Percentiles rank a stretch among this genome's conserved stretches.
phyloP scores from a whole-genome alignment of 2,888 invertebrate species.

The Hyposoter didymator region DNA sequence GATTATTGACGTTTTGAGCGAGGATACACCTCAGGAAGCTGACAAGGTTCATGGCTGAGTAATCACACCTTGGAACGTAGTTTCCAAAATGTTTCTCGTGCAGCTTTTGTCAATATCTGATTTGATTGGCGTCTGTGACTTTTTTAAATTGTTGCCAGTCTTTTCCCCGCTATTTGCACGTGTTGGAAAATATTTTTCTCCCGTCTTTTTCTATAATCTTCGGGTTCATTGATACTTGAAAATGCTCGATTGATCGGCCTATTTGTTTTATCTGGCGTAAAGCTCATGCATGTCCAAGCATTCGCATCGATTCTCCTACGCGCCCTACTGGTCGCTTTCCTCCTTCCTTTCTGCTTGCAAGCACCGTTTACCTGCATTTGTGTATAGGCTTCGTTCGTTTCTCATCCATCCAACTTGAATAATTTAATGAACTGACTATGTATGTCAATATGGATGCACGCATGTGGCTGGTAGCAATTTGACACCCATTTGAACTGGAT shows the following conservation, averaged over 20 bases:
- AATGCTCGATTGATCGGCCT: background rate
- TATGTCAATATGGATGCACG: background rate
- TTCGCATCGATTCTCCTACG: background rate
- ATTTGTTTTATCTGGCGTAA: background rate
- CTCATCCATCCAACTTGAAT: background rate
- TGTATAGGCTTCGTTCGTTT: background rate
- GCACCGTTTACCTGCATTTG: background rate
- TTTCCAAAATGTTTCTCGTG: too few species aligned
- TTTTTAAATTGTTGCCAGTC: background rate
- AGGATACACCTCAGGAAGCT: too few species aligned
- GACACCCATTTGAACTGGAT: background rate
- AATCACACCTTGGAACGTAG: too few species aligned
- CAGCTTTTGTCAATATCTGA: too few species aligned
- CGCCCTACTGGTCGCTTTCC: background rate
- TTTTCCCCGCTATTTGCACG: background rate
- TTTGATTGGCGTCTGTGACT: too few species aligned
- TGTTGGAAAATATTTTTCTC: background rate
- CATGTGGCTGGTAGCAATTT: background rate
- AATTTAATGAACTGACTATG: background rate
- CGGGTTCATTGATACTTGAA: slow-evolving; percentile 3
- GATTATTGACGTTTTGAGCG: too few species aligned
- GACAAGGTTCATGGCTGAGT: too few species aligned
- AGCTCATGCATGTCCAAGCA: background rate
- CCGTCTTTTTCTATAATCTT: background rate
- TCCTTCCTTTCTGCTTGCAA: background rate